A percentile compares a stretch with the other conserved stretches of the same genome.
Conservation (phyloP, 2,888 invertebrate genomes). For the Encarsia formosa region DNA sequence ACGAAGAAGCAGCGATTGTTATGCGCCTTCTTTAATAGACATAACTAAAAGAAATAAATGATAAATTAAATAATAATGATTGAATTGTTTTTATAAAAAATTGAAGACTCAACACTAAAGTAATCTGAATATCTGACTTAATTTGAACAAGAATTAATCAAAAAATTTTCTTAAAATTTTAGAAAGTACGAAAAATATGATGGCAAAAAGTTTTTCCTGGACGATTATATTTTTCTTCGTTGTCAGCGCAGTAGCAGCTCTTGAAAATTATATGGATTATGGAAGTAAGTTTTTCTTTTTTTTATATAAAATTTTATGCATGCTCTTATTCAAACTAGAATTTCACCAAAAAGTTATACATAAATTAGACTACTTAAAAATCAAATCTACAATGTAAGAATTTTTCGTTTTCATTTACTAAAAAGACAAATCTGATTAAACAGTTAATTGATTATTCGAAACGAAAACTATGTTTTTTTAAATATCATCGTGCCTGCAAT, state of each 20-base stretch:
- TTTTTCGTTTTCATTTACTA: not conserved
- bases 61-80: too few species aligned
- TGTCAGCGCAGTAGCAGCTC: constrained; percentile 30
- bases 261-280: constrained; percentile 42
- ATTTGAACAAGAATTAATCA: too few species aligned
- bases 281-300: constrained; percentile 31
- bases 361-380: not conserved
- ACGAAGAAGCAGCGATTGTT: too few species aligned
- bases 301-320: not conserved
- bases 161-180: too few species aligned
- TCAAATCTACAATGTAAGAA: not conserved
- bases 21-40: too few species aligned
- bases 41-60: too few species aligned
- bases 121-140: too few species aligned
- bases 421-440: not conserved
- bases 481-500: too few species aligned
- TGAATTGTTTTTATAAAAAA: too few species aligned
- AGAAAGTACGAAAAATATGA: constrained; percentile 27
- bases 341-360: not conserved
- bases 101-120: too few species aligned
- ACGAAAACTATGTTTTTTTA: not conserved
- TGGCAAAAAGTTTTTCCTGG: constrained; percentile 29
- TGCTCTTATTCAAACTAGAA: not conserved
- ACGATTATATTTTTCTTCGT: constrained; percentile 31
- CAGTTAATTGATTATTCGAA: not conserved